phyloP scores from a whole-genome alignment of 1,140 invertebrate genomes.

The Pinna nobilis region DNA sequence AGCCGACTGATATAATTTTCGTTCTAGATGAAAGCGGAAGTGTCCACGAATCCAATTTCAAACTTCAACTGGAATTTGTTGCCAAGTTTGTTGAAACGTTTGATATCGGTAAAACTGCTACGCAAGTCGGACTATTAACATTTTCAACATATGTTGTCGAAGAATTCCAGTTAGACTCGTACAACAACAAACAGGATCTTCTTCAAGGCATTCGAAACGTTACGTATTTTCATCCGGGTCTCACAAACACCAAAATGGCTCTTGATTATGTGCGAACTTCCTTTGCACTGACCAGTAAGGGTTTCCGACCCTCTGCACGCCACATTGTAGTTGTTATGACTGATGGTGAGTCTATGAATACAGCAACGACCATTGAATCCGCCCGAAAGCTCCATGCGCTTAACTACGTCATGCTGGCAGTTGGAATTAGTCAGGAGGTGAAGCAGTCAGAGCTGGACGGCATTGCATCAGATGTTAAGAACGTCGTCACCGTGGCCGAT shows the following conservation, averaged over 20 bases:
- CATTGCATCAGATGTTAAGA: conserved; percentile 4
- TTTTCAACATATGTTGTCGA: neutral
- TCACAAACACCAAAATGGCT: conserved; percentile 6
- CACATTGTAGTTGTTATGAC: conserved; percentile 14
- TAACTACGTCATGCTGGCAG: neutral
- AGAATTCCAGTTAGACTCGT: neutral
- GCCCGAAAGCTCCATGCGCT: neutral
- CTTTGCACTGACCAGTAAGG: neutral
- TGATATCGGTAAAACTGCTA: neutral
- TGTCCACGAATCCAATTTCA: neutral
- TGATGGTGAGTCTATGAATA: conserved; percentile 6
- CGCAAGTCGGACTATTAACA: neutral
- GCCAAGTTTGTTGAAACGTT: conserved; percentile 3
- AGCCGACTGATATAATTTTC: conserved; percentile 13
- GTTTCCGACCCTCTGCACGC: neutral
- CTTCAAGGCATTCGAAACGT: neutral
- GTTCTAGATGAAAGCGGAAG: conserved; percentile 15
- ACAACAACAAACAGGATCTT: neutral
- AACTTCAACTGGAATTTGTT: conserved; percentile 9
- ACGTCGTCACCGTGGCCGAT: neutral
- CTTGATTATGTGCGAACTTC: neutral
- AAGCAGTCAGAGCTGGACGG: neutral
- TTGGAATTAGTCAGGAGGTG: neutral
- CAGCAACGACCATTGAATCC: neutral
- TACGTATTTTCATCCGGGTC: neutral